Percentiles rank a stretch among this genome's conserved stretches.
These are phyloP conservation scores for Falco cherrug DNA, from an alignment of 2,797 vertebrate genomes.

Conservation along the genomic window DNA sequence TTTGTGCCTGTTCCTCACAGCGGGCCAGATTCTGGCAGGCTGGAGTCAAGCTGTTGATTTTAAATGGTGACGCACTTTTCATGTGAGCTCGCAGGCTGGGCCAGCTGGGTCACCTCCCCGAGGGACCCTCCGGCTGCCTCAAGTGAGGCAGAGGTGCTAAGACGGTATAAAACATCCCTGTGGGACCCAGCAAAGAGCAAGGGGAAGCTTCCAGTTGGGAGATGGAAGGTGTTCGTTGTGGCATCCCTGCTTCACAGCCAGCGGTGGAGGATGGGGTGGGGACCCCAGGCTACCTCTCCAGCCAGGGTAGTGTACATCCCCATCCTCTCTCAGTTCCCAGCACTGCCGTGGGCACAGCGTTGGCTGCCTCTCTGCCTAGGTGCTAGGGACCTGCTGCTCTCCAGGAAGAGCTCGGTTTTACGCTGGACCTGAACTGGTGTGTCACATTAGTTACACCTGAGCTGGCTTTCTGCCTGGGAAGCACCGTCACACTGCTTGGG, in stretches of 20 bases:
- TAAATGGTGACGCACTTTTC: neutral
- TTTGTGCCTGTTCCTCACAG: fast-evolving
- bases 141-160: neutral
- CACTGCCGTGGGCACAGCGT: neutral
- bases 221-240: neutral
- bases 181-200: neutral
- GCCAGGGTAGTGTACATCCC: neutral
- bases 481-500: fast-evolving
- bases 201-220: neutral
- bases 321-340: neutral
- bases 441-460: too few relatives aligned
- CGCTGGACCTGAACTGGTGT: neutral
- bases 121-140: neutral
- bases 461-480: neutral
- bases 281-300: neutral
- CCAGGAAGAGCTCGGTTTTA: neutral
- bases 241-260: neutral
- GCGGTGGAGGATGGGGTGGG: neutral
- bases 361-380: neutral
- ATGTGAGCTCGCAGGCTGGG: neutral
- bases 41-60: neutral
- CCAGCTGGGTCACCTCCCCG: neutral
- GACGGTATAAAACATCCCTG: neutral
- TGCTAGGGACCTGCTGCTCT: neutral
- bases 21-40: neutral